Evolutionary conservation across 2,113 vertebrate genomes (phyloP).

Genomic region (Polypterus senegalus): DNA sequence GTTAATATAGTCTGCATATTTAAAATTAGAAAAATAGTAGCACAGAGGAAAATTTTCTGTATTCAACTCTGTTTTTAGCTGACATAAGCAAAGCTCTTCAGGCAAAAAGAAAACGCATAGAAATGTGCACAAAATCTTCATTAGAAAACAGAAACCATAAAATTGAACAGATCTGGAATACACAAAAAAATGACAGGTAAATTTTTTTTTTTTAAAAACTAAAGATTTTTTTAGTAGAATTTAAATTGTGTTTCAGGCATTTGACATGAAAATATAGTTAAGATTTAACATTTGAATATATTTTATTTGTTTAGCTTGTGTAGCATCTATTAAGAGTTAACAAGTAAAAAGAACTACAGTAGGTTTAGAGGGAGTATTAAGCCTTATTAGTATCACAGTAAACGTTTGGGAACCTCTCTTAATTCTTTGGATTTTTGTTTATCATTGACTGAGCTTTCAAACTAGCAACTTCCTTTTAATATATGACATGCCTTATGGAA

Average conservation of each 20-base stretch:
- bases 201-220: neutral
- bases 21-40: neutral
- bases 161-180: conserved; percentile 23
- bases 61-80: conserved; percentile 11
- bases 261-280: neutral
- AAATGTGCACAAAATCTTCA: conserved; percentile 22
- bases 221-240: too few species aligned
- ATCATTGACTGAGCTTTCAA: too few species aligned
- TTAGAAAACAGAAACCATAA: conserved; percentile 20
- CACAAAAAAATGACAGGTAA: conserved; percentile 24
- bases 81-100: conserved; percentile 23
- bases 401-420: too few species aligned
- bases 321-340: neutral
- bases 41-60: neutral
- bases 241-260: neutral
- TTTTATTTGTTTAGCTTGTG: neutral
- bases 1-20: neutral
- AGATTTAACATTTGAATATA: neutral
- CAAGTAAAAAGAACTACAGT: neutral
- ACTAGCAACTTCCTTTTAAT: too few species aligned
- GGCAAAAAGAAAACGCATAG: conserved; percentile 22
- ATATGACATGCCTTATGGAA: too few species aligned
- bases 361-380: too few species aligned
- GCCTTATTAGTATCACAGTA: too few species aligned
- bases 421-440: too few species aligned